A percentile compares a stretch with the other conserved stretches of the same genome.
These are phyloP conservation scores for Drosophila paranaensis DNA, from an alignment of 2,888 invertebrate genomes.

Conservation along the genomic window DNA sequence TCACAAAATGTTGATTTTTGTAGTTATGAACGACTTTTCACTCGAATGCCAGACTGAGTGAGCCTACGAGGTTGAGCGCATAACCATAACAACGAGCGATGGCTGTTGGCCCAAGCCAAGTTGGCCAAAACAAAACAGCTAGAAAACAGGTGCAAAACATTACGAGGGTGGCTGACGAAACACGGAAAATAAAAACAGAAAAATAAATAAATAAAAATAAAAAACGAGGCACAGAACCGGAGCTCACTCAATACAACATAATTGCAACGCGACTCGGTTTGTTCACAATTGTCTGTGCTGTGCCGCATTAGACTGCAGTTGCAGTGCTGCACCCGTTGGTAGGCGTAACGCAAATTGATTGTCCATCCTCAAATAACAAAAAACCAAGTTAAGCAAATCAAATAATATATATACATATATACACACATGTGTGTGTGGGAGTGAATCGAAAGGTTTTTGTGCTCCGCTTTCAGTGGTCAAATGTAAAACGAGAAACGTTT, in stretches of 20 bases:
- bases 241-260: slow-evolving; percentile 69
- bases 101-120: slow-evolving; percentile 46
- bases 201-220: slow-evolving; percentile 3
- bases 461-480: slow-evolving; percentile 54
- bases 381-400: slow-evolving; percentile 6
- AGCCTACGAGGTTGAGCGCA: slow-evolving; percentile 44
- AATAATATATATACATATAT: slow-evolving; percentile 16
- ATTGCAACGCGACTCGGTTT: slow-evolving; percentile 53
- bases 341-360: slow-evolving; percentile 55
- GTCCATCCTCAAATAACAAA: slow-evolving; percentile 32
- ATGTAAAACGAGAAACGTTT: slow-evolving; percentile 66
- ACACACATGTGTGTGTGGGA: no score
- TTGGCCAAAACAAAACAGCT: slow-evolving; percentile 73
- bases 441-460: slow-evolving; percentile 29
- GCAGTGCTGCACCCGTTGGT: slow-evolving; percentile 61
- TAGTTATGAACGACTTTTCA: slow-evolving; percentile 62
- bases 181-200: slow-evolving; percentile 15
- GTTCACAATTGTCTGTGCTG: slow-evolving; percentile 47
- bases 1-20: slow-evolving; percentile 45
- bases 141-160: slow-evolving; percentile 73
- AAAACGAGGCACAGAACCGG: slow-evolving; percentile 11
- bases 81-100: slow-evolving; percentile 71
- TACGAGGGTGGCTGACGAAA: slow-evolving; percentile 57
- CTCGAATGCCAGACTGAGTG: slow-evolving; percentile 50
- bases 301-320: slow-evolving; percentile 32